Evolutionary conservation across 2,888 invertebrate species (phyloP).

Genomic region (Poecilus cupreus): DNA sequence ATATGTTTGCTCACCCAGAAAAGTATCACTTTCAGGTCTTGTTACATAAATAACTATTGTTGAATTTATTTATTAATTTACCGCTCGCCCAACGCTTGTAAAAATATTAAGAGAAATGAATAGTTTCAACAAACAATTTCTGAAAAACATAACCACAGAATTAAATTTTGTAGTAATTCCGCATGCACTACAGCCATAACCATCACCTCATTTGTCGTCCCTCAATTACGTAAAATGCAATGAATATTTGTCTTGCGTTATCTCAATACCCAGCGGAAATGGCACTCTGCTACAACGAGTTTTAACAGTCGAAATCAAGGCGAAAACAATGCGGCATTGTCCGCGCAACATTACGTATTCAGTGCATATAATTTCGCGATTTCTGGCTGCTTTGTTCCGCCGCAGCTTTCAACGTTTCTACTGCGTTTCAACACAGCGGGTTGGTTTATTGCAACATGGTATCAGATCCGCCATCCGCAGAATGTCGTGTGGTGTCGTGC

Average conservation of each 20-base stretch:
- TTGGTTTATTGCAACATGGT: slow-evolving; percentile 33
- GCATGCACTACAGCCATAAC: background rate
- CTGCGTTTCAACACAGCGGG: too few species aligned
- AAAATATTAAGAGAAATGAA: too few species aligned
- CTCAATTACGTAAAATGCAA: background rate
- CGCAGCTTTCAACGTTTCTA: slow-evolving; percentile 23
- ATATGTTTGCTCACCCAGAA: too few species aligned
- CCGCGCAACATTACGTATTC: slow-evolving; percentile 40
- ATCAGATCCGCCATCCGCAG: slow-evolving; percentile 1
- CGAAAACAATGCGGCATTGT: slow-evolving; percentile 49
- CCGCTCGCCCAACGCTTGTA: too few species aligned
- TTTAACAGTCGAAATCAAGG: slow-evolving; percentile 38
- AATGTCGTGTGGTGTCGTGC: slow-evolving; percentile 2
- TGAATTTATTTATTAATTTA: too few species aligned
- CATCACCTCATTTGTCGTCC: background rate
- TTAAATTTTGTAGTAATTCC: background rate
- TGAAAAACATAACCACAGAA: background rate
- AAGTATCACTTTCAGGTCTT: too few species aligned
- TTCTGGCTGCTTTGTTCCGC: slow-evolving; percentile 39
- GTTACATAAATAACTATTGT: too few species aligned
- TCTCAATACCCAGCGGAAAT: slow-evolving; percentile 21
- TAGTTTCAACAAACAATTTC: background rate
- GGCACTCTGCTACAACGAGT: background rate
- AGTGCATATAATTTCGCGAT: slow-evolving; percentile 44
- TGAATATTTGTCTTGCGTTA: slow-evolving; percentile 16